phyloP scores from a whole-genome alignment of 2,888 invertebrate species.

The Timema cristinae region DNA sequence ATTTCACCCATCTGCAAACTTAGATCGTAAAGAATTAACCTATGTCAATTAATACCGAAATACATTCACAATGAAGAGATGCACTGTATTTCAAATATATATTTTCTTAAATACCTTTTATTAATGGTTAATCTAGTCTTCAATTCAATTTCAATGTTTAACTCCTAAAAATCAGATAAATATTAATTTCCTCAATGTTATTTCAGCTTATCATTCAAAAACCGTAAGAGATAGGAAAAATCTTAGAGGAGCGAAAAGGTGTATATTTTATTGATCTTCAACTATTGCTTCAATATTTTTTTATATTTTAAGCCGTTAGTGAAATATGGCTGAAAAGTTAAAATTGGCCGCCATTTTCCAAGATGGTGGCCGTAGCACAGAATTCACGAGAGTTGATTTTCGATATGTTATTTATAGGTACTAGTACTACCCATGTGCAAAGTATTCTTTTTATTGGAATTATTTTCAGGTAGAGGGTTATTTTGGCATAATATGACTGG shows the following conservation, averaged over 20 bases:
- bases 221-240: background rate
- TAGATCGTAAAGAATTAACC: background rate
- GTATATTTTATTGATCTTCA: background rate
- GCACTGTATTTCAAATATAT: background rate
- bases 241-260: background rate
- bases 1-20: constrained; percentile 1
- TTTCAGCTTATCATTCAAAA: background rate
- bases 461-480: background rate
- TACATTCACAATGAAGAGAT: background rate
- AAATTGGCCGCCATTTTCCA: background rate
- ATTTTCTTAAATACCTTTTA: background rate
- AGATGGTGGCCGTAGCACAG: background rate
- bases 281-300: background rate
- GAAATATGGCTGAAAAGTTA: constrained; percentile 1
- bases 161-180: background rate
- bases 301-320: background rate
- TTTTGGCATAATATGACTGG: background rate
- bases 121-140: background rate
- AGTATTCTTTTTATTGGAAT: background rate
- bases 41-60: background rate
- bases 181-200: background rate
- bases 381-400: background rate
- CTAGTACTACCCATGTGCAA: background rate
- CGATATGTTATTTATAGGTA: background rate
- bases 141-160: background rate